Evolutionary conservation across 1,140 invertebrate genomes (phyloP).

Genomic region (Drosophila pandora): DNA sequence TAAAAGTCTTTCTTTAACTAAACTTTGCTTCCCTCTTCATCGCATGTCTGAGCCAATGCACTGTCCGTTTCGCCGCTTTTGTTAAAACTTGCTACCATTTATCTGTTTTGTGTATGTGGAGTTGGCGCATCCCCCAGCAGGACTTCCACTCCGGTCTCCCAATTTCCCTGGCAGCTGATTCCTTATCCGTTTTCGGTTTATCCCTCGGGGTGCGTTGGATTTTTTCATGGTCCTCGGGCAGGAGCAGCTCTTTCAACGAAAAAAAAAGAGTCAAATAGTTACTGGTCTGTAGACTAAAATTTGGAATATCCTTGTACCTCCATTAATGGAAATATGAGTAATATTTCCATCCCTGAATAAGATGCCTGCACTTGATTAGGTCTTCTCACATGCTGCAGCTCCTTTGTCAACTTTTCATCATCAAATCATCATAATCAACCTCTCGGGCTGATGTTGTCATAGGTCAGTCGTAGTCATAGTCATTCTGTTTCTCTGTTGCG

Average conservation of each 20-base stretch:
- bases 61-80: constrained; percentile 61
- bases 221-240: constrained; percentile 31
- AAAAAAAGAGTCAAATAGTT: constrained; percentile 4
- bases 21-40: not conserved
- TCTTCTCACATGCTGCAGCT: not conserved
- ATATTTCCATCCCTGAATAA: not conserved
- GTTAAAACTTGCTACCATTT: constrained; percentile 76
- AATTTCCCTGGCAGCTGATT: constrained; percentile 30
- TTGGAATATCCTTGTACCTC: too few species aligned
- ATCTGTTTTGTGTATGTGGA: constrained; percentile 67
- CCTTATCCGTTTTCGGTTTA: constrained; percentile 26
- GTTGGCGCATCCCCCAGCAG: constrained; percentile 14
- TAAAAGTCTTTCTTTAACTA: not conserved
- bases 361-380: not conserved
- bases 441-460: constrained; percentile 2
- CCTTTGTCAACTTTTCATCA: constrained; percentile 39
- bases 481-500: not conserved
- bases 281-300: not conserved
- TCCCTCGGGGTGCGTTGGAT: constrained; percentile 32
- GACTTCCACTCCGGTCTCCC: constrained; percentile 13
- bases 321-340: too few species aligned
- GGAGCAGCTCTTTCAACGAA: constrained; percentile 38
- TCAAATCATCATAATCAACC: constrained; percentile 46
- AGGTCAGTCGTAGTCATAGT: constrained; percentile 16
- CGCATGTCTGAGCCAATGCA: constrained; percentile 33